Conservation (phyloP, 1,140 invertebrate species). For the Hypothenemus hampei region DNA sequence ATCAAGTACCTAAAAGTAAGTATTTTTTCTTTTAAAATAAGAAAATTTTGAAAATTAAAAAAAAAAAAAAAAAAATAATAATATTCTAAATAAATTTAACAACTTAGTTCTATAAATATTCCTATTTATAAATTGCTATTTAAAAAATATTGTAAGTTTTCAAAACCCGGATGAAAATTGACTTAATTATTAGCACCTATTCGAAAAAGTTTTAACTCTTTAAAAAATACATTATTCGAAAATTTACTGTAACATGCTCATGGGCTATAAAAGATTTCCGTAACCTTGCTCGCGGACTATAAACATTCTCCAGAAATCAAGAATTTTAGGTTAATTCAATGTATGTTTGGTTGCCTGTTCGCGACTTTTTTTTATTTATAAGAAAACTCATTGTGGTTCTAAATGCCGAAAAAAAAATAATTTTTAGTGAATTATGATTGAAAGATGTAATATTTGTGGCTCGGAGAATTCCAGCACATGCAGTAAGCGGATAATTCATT, state of each 20-base stretch:
- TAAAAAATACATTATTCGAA: background rate
- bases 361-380: background rate
- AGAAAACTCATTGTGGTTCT: background rate
- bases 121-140: background rate
- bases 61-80: background rate
- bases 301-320: background rate
- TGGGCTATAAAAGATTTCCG: too few species aligned
- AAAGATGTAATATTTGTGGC: background rate
- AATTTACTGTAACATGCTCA: background rate
- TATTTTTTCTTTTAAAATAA: background rate
- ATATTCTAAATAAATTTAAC: background rate
- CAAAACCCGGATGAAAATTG: background rate
- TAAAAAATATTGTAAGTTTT: background rate
- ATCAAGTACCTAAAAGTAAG: background rate
- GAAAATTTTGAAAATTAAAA: background rate
- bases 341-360: constrained; percentile 6
- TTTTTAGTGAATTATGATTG: background rate
- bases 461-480: background rate
- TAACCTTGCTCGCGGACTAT: background rate
- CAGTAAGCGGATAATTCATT: background rate
- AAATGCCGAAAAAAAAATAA: background rate
- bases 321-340: background rate
- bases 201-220: background rate
- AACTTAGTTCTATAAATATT: background rate
- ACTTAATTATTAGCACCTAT: background rate